Conservation (phyloP, 2,113 vertebrate genomes). For the Hippoglossus stenolepis region DNA sequence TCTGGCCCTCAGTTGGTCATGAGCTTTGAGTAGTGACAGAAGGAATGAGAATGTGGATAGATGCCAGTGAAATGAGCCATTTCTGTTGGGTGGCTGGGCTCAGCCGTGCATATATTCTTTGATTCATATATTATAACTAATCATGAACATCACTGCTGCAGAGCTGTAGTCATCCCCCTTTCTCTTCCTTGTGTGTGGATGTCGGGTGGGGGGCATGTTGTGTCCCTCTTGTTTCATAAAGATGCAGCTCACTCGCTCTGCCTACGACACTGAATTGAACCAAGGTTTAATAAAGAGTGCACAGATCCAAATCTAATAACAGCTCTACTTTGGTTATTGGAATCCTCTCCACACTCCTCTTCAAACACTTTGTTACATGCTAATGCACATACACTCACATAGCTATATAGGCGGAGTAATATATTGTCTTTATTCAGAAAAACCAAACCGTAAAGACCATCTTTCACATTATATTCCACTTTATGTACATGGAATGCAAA, state of each 20-base stretch:
- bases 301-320: constrained; percentile 77
- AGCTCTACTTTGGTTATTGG: constrained; percentile 74
- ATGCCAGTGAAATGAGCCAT: neutral
- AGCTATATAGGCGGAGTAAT: constrained; percentile 18
- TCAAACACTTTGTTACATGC: constrained; percentile 44
- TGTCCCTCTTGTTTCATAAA: constrained; percentile 62
- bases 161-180: neutral
- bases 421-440: neutral
- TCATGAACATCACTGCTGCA: neutral
- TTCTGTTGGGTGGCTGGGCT: neutral
- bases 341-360: constrained; percentile 58
- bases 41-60: neutral
- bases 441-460: no score
- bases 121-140: neutral
- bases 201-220: constrained; percentile 8
- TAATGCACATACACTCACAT: constrained; percentile 12
- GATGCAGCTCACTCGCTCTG: constrained; percentile 26
- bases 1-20: neutral
- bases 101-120: no score
- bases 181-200: neutral
- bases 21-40: neutral
- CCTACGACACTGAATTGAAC: constrained; percentile 64
- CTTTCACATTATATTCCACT: no score
- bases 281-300: constrained; percentile 74
- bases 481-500: no score